A percentile compares a stretch with the other conserved stretches of the same genome.
Evolutionary conservation across 2,797 vertebrate genomes (phyloP).

Genomic region (Acipenser oxyrinchus): DNA sequence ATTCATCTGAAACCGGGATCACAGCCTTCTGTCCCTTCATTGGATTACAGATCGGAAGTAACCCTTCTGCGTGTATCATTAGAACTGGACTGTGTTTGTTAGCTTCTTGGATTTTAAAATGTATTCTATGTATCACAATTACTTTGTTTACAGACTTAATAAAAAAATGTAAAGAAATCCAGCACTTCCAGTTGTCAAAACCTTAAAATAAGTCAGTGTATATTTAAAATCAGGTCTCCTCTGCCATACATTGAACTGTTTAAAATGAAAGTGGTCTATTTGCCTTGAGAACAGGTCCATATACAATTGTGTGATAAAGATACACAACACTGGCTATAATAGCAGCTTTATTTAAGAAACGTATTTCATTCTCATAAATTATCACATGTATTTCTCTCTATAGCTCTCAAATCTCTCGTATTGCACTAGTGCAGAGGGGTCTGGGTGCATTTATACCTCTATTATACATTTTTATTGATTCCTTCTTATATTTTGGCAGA

Average conservation of each 20-base stretch:
- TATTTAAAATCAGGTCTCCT: too few species aligned
- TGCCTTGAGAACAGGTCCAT: too few species aligned
- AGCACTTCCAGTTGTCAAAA: too few species aligned
- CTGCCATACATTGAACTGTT: too few species aligned
- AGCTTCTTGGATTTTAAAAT: not conserved
- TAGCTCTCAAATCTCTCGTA: slow-evolving; percentile 40
- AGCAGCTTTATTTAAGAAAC: slow-evolving; percentile 71
- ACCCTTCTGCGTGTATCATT: too few species aligned
- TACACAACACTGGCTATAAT: slow-evolving; percentile 29
- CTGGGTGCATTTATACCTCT: slow-evolving; percentile 25
- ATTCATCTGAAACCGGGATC: too few species aligned
- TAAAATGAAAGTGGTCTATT: too few species aligned
- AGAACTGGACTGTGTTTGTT: too few species aligned
- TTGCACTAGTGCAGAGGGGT: slow-evolving; percentile 50
- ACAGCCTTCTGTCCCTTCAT: too few species aligned
- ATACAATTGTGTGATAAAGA: too few species aligned
- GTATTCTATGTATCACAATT: not conserved
- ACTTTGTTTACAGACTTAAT: not conserved
- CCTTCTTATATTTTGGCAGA: slow-evolving; percentile 9
- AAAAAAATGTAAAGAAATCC: too few species aligned
- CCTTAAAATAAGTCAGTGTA: slow-evolving; percentile 12
- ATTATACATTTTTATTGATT: slow-evolving; percentile 13
- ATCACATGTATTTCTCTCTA: slow-evolving; percentile 38
- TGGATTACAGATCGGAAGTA: too few species aligned
- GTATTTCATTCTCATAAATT: slow-evolving; percentile 64